Base-by-base conservation (phyloP, 2,888 invertebrate species). In the Tuta absoluta region DNA sequence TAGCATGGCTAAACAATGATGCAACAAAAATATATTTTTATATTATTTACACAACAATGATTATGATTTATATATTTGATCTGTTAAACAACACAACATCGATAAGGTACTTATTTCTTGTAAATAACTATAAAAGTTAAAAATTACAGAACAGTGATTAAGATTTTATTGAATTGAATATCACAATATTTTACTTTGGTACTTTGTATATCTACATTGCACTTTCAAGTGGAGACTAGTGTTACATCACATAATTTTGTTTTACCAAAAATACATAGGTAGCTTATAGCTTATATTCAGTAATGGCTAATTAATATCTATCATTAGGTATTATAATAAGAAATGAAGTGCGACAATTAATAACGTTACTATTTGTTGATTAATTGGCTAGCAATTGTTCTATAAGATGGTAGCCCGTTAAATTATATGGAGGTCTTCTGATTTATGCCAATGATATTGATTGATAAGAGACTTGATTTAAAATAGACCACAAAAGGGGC, bases 111-210 rank as follows among this genome's bases (percentile, higher is more conserved):
- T 49, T 49, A 49, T 21, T 53, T 12, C 14, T 17, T 57, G 33
- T 33, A n/a, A 17, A 33, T 33, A 24, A 28, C 14, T 24, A 53
- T 53, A 53, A 33, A 33, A 53, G 12, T 53, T 28, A 23, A 48
- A 53, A 58, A 57, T 51, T 61, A 21, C 14, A 28, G 38, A 57
- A 33, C 37, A 33, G 23, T 24, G 69, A 78, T 78, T 56, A 37
- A 58, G 58, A 33, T 37, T 19, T 60, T 23, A 75, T 77, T 76
- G 76, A 80, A 75, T 77, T 76, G 76, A 80, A 78, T 86, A 86
- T 86, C 86, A 86, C 86, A 85, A 79, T 79, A 68, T 79, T 79
- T 79, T 76, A 75, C 79, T 82, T 85, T 86, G 84, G 83, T 85
- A 79, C 76, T 73, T 74, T 75, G 61, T 49, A 61, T 19, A 48